These are phyloP conservation scores for Congeria kusceri DNA, from an alignment of 2,888 invertebrate genomes.

Conservation along the genomic window DNA sequence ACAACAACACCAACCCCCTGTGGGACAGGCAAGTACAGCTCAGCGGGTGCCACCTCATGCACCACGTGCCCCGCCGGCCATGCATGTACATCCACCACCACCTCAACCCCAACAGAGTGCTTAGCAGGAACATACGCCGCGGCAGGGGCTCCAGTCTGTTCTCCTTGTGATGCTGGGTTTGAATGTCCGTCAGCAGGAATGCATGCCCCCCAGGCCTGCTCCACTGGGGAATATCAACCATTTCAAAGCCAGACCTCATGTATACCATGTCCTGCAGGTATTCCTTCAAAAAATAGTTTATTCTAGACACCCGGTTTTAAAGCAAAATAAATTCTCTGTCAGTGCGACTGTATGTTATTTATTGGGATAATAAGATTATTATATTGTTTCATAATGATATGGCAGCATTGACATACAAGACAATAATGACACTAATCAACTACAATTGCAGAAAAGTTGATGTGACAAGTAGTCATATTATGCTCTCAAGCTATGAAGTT, in stretches of 20 bases:
- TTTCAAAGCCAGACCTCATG: constrained; percentile 67
- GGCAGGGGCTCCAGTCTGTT: constrained; percentile 66
- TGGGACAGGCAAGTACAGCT: constrained; percentile 73
- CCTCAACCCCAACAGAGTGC: constrained; percentile 68
- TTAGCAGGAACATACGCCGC: constrained; percentile 71
- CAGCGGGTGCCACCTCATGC: constrained; percentile 69
- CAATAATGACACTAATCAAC: no score
- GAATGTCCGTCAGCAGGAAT: constrained; percentile 77
- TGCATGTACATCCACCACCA: constrained; percentile 57
- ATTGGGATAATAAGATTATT: no score
- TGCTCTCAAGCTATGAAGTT: no score
- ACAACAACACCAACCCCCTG: constrained; percentile 71
- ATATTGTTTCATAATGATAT: no score
- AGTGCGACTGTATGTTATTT: no score
- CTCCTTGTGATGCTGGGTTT: constrained; percentile 69
- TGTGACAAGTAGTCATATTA: no score
- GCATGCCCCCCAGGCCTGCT: constrained; percentile 66
- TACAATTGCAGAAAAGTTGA: no score
- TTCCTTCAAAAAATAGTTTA: no score
- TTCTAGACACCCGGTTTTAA: no score
- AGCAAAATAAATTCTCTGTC: no score
- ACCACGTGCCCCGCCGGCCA: constrained; percentile 70
- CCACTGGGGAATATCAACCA: constrained; percentile 68
- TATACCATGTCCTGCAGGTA: constrained; percentile 74
- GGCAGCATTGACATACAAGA: no score